Evolutionary conservation across 2,797 vertebrate species (phyloP), one percentile per base, ranked within the genome.

Genomic region (Sarcophilus harrisii): DNA sequence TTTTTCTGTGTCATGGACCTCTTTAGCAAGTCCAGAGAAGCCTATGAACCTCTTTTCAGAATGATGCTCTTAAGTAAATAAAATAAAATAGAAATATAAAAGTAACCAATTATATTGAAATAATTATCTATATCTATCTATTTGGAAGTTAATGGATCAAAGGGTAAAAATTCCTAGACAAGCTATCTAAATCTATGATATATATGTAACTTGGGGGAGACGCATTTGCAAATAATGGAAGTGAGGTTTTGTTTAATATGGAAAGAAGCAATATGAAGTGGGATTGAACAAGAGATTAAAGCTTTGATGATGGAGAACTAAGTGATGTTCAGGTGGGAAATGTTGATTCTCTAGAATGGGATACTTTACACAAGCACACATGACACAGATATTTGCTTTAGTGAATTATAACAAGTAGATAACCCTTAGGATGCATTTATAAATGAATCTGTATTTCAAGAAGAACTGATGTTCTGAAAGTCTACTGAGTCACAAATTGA

Each of bases 281-380:
- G 58, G 38, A 81, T 32, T 11, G 24, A 0, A 57, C 38, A 49
- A 27, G 87, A 81, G n/a, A 54, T 45, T 93, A 90, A 12, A 57
- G 3, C 55, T 90, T 54, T 62, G 59, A 57, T 94, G n/a, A 92
- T 66, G n/a, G 32, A 96, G 90, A 73, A 62, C 60, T 90, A 95
- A 62, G 92, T 91, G 38, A n/a, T 95, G 93, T 92, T 92, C 91
- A 89, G 90, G 49, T 94, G 92, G 96, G 94, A 90, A 94, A 96
- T 18, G 58, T 91, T 92, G 91, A 58, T 92, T 96, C 91, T 95
- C 91, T 96, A 93, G 62, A 94, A 96, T 94, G 91, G 66, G 94
- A 81, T 81, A 81, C 38, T 81, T 45, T 81, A 38, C 30, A 93
- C 92, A 94, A 96, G 93, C 55, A 91, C 38, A 18, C 52, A 93